These are phyloP conservation scores for Urocolius indicus DNA, from an alignment of 2,113 vertebrate genomes.

Conservation along the genomic window DNA sequence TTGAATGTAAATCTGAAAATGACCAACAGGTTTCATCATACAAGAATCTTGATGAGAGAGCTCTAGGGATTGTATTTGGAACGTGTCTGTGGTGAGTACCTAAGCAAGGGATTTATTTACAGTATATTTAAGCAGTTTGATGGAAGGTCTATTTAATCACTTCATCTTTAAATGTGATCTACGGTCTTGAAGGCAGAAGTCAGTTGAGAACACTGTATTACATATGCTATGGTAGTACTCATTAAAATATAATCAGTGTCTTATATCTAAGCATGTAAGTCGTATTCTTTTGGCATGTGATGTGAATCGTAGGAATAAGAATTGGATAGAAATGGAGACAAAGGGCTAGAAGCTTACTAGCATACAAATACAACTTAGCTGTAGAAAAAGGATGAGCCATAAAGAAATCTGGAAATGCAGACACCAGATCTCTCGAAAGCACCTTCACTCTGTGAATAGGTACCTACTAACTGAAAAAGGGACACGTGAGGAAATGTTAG, in stretches of 20 bases:
- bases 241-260: not conserved
- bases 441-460: not conserved
- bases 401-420: not conserved
- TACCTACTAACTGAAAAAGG: not conserved
- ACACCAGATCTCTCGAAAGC: not conserved
- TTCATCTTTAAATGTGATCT: not conserved
- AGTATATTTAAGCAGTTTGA: not conserved
- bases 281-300: not conserved
- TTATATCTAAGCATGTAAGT: not conserved
- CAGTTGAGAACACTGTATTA: not conserved
- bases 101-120: not conserved
- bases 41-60: not conserved
- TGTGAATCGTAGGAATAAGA: not conserved
- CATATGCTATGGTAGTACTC: not conserved
- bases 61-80: not conserved
- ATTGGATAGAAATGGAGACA: not conserved
- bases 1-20: not conserved
- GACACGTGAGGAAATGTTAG: not conserved
- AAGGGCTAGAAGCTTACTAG: not conserved
- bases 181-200: not conserved
- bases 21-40: not conserved
- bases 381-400: not conserved
- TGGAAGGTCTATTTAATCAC: slow-evolving; percentile 3
- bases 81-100: not conserved
- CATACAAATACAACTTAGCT: not conserved